Conservation (phyloP, 2,888 invertebrate species). For the Tiliacea aurago region DNA sequence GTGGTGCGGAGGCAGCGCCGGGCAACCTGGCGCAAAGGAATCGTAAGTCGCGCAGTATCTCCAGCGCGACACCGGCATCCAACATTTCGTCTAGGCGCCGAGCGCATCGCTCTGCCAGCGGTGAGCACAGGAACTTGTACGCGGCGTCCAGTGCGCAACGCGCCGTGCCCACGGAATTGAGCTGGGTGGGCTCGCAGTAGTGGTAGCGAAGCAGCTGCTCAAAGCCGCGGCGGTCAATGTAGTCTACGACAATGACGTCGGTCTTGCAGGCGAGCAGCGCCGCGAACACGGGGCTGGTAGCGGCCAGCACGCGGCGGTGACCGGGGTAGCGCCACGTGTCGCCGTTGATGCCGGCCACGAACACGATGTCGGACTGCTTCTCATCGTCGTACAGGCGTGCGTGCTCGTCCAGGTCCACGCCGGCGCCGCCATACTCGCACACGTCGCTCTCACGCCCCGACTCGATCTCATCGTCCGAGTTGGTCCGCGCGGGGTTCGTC, state of each 20-base stretch:
- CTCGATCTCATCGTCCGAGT: conserved; percentile 79
- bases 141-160: conserved; percentile 93
- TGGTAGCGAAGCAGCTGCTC: conserved; percentile 92
- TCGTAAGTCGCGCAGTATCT: conserved; percentile 91
- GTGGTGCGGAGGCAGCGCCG: conserved; percentile 88
- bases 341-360: conserved; percentile 92
- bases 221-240: conserved; percentile 92
- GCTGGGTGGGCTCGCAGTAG: conserved; percentile 91
- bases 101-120: conserved; percentile 92
- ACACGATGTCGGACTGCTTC: conserved; percentile 91
- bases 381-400: conserved; percentile 88
- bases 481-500: conserved; percentile 83
- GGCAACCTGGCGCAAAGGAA: conserved; percentile 86
- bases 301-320: conserved; percentile 91
- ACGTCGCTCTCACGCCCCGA: conserved; percentile 61
- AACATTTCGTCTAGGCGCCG: conserved; percentile 92
- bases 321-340: conserved; percentile 93
- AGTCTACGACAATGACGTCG: conserved; percentile 88
- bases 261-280: conserved; percentile 88
- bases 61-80: conserved; percentile 91
- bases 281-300: conserved; percentile 92
- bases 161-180: conserved; percentile 92
- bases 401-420: conserved; percentile 73
- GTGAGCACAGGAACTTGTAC: conserved; percentile 93
- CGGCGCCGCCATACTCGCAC: conserved; percentile 68